These are phyloP conservation scores for Neodiprion fabricii DNA, from an alignment of 1,140 invertebrate genomes.

Conservation along the genomic window DNA sequence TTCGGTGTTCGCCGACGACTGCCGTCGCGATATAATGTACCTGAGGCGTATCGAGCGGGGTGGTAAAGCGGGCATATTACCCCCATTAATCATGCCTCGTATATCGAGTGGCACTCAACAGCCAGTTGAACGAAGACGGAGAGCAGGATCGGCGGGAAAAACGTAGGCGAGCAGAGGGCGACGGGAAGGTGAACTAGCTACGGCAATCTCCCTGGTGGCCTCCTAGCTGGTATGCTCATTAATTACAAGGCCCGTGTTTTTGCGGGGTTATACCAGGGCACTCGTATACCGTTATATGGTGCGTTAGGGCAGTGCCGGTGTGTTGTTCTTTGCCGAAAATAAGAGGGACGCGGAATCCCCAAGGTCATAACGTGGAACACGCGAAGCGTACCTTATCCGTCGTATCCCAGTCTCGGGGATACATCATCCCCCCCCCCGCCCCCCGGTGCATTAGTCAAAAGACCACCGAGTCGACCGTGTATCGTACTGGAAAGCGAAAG, in stretches of 20 bases:
- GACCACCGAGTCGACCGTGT: not conserved
- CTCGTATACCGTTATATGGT: too few species aligned
- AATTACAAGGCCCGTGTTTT: too few species aligned
- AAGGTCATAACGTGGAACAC: not conserved
- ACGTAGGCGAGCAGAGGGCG: slow-evolving; percentile 15
- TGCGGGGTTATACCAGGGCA: too few species aligned
- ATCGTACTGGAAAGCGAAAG: not conserved
- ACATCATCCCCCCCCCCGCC: not conserved
- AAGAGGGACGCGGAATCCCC: not conserved
- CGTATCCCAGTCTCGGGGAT: not conserved
- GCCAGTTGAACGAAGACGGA: slow-evolving; percentile 11
- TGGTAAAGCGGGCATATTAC: slow-evolving; percentile 41
- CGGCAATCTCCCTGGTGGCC: too few species aligned
- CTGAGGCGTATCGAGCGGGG: not conserved
- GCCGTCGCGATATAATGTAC: not conserved
- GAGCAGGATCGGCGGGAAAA: slow-evolving; percentile 16
- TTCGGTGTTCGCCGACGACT: too few species aligned
- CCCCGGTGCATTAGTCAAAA: not conserved
- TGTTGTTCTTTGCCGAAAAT: too few species aligned
- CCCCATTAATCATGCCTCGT: slow-evolving; percentile 43
- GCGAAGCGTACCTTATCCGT: not conserved
- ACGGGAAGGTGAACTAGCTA: not conserved
- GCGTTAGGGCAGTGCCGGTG: too few species aligned
- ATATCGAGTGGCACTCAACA: slow-evolving; percentile 35
- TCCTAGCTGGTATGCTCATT: too few species aligned